Conservation (phyloP, 2,888 invertebrate species). For the Tenodera sinensis region DNA sequence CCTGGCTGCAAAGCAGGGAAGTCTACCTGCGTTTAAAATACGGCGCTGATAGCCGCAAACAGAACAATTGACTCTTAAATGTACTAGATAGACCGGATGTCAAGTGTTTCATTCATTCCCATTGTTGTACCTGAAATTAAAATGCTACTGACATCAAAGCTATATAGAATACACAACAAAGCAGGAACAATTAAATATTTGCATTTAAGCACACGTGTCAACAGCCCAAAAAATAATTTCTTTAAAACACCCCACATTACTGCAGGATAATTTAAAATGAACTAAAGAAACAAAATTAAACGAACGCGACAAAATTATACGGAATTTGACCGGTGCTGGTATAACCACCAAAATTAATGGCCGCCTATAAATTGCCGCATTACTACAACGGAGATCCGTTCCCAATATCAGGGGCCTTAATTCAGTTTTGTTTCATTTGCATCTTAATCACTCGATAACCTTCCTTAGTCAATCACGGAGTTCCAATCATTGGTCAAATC, state of each 20-base stretch:
- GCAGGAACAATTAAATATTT: no score
- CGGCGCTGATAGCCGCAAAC: no score
- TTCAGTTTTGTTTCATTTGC: constrained; percentile 5
- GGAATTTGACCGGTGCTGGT: not conserved
- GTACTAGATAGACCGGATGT: no score
- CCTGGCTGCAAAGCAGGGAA: no score
- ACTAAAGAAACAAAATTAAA: not conserved
- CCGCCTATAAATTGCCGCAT: constrained; percentile 12
- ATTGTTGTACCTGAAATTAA: no score
- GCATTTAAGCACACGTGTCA: no score
- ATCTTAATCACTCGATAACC: constrained; percentile 1
- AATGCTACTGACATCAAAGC: no score
- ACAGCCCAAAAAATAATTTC: no score
- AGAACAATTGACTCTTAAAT: no score
- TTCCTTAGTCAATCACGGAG: not conserved
- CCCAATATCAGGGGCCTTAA: not conserved
- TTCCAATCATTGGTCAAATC: not conserved
- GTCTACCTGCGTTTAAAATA: no score
- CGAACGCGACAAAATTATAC: not conserved
- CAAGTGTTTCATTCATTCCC: no score
- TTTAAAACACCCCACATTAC: not conserved
- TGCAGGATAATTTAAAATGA: not conserved
- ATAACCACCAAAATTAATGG: constrained; percentile 1
- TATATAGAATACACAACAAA: no score
- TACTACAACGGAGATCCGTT: not conserved